These are phyloP conservation scores for Charina bottae DNA, from an alignment of 2,113 vertebrate species.

Conservation along the genomic window DNA sequence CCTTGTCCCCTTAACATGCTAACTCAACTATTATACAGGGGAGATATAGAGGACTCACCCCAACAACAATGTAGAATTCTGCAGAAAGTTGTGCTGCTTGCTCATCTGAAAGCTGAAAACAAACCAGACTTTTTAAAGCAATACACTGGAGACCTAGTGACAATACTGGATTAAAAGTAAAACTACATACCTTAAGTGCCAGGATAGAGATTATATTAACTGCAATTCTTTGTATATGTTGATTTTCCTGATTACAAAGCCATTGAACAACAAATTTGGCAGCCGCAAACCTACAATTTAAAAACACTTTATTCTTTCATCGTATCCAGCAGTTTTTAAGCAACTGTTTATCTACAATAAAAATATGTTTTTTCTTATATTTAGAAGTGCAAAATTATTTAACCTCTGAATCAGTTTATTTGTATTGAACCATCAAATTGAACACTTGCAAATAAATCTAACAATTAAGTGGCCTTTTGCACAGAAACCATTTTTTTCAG, in stretches of 20 bases:
- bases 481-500: not conserved
- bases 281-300: constrained; percentile 82
- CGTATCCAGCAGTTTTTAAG: not conserved
- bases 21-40: not conserved
- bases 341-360: not conserved
- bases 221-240: constrained; percentile 92
- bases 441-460: not conserved
- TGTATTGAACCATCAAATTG: not conserved
- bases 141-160: not conserved
- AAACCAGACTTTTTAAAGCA: constrained; percentile 27
- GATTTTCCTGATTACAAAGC: constrained; percentile 88
- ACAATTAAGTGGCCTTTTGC: not conserved
- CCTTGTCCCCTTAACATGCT: not conserved
- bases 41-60: constrained; percentile 68
- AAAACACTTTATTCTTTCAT: constrained; percentile 12
- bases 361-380: not conserved
- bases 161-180: not conserved
- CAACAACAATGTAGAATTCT: constrained; percentile 83
- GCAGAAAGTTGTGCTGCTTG: constrained; percentile 84
- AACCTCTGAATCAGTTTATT: not conserved
- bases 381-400: not conserved
- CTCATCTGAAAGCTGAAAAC: constrained; percentile 82
- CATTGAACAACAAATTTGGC: constrained; percentile 90
- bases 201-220: constrained; percentile 89
- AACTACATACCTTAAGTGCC: constrained; percentile 81